Evolutionary conservation across 2,113 vertebrate genomes (phyloP).

Genomic region (Ceratotherium simum): DNA sequence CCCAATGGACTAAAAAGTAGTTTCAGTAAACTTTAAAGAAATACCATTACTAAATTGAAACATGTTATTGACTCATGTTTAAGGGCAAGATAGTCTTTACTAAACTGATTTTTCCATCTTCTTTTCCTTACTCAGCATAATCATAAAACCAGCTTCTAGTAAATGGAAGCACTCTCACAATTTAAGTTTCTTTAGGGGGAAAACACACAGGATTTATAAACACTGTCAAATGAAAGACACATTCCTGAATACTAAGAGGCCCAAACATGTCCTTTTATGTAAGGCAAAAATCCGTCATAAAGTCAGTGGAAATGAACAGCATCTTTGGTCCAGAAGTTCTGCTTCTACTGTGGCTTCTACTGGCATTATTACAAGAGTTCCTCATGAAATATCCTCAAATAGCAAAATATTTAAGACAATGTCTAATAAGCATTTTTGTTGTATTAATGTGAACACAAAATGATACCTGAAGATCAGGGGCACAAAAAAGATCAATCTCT

Average conservation of each 20-base stretch:
- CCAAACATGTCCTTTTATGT: neutral
- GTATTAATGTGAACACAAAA: neutral
- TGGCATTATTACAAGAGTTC: neutral
- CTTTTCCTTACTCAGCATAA: conserved; percentile 31
- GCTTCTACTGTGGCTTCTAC: neutral
- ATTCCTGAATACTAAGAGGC: conserved; percentile 20
- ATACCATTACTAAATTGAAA: neutral
- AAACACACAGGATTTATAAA: conserved; percentile 55
- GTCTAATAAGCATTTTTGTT: neutral
- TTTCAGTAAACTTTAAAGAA: conserved; percentile 40
- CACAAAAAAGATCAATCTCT: neutral
- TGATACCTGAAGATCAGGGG: neutral
- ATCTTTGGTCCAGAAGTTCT: conserved; percentile 14
- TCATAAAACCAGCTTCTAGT: conserved; percentile 38
- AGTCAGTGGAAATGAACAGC: neutral
- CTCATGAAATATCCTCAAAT: neutral
- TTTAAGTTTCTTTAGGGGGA: neutral
- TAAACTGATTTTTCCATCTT: neutral
- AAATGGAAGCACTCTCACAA: conserved; percentile 48
- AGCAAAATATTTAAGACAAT: neutral
- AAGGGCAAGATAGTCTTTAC: conserved; percentile 15
- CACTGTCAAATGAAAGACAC: conserved; percentile 55
- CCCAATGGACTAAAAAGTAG: neutral
- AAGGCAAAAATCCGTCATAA: neutral
- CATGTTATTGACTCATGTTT: neutral